phyloP scores from a whole-genome alignment of 2,797 vertebrate genomes.

The Malurus splendens region DNA sequence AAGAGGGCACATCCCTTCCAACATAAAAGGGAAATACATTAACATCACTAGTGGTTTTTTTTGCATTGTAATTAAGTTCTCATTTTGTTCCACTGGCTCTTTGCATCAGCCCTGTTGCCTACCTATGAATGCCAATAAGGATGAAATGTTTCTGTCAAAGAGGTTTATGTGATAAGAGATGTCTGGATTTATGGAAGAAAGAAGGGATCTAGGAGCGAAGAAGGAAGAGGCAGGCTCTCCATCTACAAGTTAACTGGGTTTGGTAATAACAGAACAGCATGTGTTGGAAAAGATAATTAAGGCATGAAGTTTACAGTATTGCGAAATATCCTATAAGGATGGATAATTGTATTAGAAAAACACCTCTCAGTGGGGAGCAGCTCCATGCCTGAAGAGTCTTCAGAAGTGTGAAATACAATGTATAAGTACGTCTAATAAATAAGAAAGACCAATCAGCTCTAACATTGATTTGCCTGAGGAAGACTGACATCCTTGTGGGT shows the following conservation, averaged over 20 bases:
- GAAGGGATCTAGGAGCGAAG: not conserved
- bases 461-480: not conserved
- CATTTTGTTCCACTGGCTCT: not conserved
- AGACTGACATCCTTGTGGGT: not conserved
- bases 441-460: not conserved
- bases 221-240: not conserved
- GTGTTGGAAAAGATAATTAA: constrained; percentile 12
- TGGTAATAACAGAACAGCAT: not conserved
- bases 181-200: not conserved
- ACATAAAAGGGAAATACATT: not conserved
- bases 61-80: not conserved
- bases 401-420: not conserved
- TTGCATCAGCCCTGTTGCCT: not conserved
- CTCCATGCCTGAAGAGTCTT: not conserved
- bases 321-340: not conserved
- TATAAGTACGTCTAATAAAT: not conserved
- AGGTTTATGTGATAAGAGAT: not conserved
- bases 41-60: not conserved
- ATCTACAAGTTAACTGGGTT: not conserved
- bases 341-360: not conserved
- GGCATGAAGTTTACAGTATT: not conserved
- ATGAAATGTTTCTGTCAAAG: not conserved
- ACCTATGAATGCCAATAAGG: not conserved
- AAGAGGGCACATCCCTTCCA: not conserved
- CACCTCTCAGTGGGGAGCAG: not conserved